A percentile compares a stretch with the other conserved stretches of the same genome.
Evolutionary conservation across 53 echinoderm and acorn worm genomes (phyloP).

Genomic region (Stichopus horrens): DNA sequence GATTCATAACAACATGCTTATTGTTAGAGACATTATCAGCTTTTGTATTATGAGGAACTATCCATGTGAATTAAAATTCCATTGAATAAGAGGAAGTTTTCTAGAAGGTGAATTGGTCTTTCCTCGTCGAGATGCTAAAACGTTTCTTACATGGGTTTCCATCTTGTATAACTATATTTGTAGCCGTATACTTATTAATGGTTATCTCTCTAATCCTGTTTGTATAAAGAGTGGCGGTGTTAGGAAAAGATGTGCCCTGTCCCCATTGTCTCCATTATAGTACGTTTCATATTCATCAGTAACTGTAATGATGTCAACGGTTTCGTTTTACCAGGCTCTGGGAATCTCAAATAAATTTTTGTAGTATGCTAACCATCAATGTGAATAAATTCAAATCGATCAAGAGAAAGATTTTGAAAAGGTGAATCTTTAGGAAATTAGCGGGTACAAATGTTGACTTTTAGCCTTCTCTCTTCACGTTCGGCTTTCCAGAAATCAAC

Average conservation of each 20-base stretch:
- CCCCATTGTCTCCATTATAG: constrained; percentile 44
- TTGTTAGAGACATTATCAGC: constrained; percentile 56
- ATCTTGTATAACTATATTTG: constrained; percentile 49
- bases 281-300: constrained; percentile 49
- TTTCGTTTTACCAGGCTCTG: constrained; percentile 47
- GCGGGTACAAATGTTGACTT: too few relatives aligned
- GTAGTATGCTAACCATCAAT: constrained; percentile 45
- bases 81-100: constrained; percentile 57
- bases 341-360: constrained; percentile 39
- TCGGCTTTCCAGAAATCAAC: too few relatives aligned
- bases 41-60: not conserved
- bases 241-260: constrained; percentile 48
- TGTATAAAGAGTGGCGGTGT: constrained; percentile 19
- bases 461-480: too few relatives aligned
- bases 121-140: constrained; percentile 35
- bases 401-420: too few relatives aligned
- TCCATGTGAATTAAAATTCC: constrained; percentile 46
- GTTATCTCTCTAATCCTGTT: constrained; percentile 18
- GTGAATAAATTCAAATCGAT: too few relatives aligned
- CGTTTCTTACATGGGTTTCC: constrained; percentile 45
- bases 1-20: constrained; percentile 59
- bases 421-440: too few relatives aligned
- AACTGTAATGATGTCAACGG: not conserved
- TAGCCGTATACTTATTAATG: constrained; percentile 43
- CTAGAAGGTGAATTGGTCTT: constrained; percentile 58